Conservation (phyloP, 2,797 vertebrate genomes). For the Psittacula echo region DNA sequence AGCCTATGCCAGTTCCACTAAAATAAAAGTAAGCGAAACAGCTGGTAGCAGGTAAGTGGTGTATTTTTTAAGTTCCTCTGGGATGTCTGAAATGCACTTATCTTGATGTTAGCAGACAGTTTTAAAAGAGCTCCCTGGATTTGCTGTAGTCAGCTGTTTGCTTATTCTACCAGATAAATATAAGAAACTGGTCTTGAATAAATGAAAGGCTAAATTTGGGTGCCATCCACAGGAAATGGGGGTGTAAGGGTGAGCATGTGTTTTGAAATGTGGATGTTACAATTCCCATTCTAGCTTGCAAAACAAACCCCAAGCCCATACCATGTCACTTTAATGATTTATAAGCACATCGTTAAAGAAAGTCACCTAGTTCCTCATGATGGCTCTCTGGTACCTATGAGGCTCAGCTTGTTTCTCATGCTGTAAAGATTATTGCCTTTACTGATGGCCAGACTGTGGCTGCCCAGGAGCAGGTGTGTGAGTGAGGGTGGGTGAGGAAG, state of each 20-base stretch:
- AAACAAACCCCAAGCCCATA: conserved; percentile 27
- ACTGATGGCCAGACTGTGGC: not conserved
- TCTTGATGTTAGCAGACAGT: not conserved
- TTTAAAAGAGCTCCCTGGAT: not conserved
- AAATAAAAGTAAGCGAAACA: not conserved
- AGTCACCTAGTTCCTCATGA: not conserved
- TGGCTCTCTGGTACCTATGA: not conserved
- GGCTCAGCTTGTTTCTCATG: not conserved
- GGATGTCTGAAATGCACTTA: conserved; percentile 36
- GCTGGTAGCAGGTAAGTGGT: conserved; percentile 27
- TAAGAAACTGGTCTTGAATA: conserved; percentile 27
- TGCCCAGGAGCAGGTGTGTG: not conserved
- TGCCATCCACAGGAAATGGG: conserved; percentile 51
- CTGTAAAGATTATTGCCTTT: conserved; percentile 12
- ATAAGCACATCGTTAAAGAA: not conserved
- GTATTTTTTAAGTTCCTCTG: conserved; percentile 7
- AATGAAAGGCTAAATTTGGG: conserved; percentile 49
- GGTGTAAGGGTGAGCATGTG: not conserved
- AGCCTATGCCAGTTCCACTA: not conserved
- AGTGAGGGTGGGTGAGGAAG: not conserved
- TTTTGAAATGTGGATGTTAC: conserved; percentile 64
- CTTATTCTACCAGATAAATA: conserved; percentile 27
- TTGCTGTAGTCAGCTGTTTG: conserved; percentile 10
- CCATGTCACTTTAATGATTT: conserved; percentile 44
- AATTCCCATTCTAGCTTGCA: conserved; percentile 56